Evolutionary conservation across 2,888 invertebrate genomes (phyloP).

Genomic region (Ariolimax columbianus): DNA sequence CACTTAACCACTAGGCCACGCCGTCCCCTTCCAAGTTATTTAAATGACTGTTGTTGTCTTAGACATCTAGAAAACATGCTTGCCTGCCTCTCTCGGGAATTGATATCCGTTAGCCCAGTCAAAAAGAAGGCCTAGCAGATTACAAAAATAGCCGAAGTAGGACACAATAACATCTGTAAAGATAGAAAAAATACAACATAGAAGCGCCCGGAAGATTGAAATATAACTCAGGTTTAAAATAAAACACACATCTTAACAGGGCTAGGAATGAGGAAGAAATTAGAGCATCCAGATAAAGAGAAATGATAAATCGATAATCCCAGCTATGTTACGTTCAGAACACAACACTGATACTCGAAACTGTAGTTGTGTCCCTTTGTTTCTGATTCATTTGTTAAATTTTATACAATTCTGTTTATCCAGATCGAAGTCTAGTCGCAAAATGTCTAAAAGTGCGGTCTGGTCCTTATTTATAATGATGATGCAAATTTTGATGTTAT

Average conservation of each 20-base stretch:
- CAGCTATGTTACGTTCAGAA: background rate
- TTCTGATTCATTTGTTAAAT: background rate
- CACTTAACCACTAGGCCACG: too few species aligned
- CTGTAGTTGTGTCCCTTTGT: background rate
- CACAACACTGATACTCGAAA: background rate
- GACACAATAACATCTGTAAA: background rate
- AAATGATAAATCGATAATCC: slow-evolving; percentile 20
- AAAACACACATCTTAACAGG: background rate
- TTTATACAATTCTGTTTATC: background rate
- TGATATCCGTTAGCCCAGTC: too few species aligned
- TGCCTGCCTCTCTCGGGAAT: too few species aligned
- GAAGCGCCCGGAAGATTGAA: background rate
- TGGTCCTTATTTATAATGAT: too few species aligned
- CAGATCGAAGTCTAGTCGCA: too few species aligned
- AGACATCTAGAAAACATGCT: too few species aligned
- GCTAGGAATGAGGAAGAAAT: background rate
- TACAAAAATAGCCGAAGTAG: background rate
- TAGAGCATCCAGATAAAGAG: background rate
- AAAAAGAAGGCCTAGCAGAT: background rate
- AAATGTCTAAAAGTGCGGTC: too few species aligned
- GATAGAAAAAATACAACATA: background rate
- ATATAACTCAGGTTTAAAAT: background rate
- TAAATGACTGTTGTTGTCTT: too few species aligned
- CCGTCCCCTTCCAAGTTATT: too few species aligned
- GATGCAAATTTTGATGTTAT: too few species aligned